phyloP scores from a whole-genome alignment of 2,888 invertebrate species.

The Axea sp. region DNA sequence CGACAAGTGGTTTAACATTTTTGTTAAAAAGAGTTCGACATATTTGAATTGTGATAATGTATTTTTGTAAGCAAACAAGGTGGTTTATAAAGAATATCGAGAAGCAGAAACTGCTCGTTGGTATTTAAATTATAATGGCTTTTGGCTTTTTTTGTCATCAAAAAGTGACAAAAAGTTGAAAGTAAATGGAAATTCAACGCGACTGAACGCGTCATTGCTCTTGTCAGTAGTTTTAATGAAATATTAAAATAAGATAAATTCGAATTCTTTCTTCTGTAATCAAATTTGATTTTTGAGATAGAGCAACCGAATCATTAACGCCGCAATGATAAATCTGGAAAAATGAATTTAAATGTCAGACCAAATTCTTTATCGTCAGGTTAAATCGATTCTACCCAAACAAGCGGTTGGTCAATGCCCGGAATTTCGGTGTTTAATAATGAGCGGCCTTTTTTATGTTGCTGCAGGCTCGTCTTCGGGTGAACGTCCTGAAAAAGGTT shows the following conservation, averaged over 20 bases:
- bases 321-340: constrained; percentile 19
- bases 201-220: too few species aligned
- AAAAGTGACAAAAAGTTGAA: not conserved
- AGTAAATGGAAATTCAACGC: too few species aligned
- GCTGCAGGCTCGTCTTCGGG: constrained; percentile 59
- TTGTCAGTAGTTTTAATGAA: too few species aligned
- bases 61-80: too few species aligned
- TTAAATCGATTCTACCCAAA: constrained; percentile 27
- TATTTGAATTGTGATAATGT: too few species aligned
- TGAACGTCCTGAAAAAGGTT: constrained; percentile 55
- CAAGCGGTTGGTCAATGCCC: constrained; percentile 52
- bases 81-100: not conserved
- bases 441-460: constrained; percentile 57
- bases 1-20: too few species aligned
- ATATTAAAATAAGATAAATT: not conserved
- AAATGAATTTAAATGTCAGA: constrained; percentile 42
- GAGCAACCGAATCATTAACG: constrained; percentile 7
- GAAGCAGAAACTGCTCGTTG: not conserved
- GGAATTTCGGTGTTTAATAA: constrained; percentile 59
- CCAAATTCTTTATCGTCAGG: constrained; percentile 28
- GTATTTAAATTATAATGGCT: not conserved
- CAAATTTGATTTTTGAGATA: constrained; percentile 8
- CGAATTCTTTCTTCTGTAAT: constrained; percentile 12
- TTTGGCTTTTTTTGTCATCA: not conserved
- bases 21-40: too few species aligned